Percentiles rank a stretch among this genome's conserved stretches.
Conservation (phyloP, 2,888 invertebrate species). For the Megamerina dolium region DNA sequence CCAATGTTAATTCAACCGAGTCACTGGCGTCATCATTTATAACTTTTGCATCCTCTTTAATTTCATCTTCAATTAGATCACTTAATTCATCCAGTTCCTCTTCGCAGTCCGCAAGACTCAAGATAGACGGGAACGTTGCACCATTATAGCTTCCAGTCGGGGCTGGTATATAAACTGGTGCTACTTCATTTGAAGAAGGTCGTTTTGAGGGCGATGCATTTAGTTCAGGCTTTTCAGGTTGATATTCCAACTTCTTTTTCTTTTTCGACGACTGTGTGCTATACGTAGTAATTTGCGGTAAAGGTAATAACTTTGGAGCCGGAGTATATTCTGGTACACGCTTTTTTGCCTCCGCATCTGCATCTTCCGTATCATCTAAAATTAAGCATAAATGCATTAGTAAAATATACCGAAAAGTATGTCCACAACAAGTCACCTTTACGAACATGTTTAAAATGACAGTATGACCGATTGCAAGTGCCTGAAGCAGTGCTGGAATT, state of each 20-base stretch:
- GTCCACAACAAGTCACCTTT: conserved; percentile 53
- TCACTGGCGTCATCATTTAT: conserved; percentile 2
- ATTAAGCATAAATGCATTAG: background rate
- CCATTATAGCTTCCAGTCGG: conserved; percentile 14
- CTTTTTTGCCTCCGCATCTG: conserved; percentile 13
- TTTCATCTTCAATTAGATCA: conserved; percentile 24
- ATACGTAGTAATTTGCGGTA: conserved; percentile 30
- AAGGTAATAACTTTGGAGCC: conserved; percentile 40
- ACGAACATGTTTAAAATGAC: conserved; percentile 82
- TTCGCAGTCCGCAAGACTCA: conserved; percentile 29
- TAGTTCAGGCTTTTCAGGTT: conserved; percentile 45
- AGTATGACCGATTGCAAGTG: conserved; percentile 81
- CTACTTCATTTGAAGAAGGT: conserved; percentile 10
- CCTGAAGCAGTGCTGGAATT: conserved; percentile 83
- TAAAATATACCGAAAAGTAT: background rate
- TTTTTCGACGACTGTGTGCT: conserved; percentile 27
- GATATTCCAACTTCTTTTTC: conserved; percentile 44
- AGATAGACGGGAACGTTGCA: conserved; percentile 4
- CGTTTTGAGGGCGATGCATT: conserved; percentile 36
- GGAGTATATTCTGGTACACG: conserved; percentile 40
- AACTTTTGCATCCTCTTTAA: background rate
- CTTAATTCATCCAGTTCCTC: conserved; percentile 31
- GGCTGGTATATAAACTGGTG: conserved; percentile 43
- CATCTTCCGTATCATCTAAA: conserved; percentile 20
- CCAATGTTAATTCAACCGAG: conserved; percentile 3